phyloP scores from a whole-genome alignment of 2,113 vertebrate species.

The Sturnus vulgaris region DNA sequence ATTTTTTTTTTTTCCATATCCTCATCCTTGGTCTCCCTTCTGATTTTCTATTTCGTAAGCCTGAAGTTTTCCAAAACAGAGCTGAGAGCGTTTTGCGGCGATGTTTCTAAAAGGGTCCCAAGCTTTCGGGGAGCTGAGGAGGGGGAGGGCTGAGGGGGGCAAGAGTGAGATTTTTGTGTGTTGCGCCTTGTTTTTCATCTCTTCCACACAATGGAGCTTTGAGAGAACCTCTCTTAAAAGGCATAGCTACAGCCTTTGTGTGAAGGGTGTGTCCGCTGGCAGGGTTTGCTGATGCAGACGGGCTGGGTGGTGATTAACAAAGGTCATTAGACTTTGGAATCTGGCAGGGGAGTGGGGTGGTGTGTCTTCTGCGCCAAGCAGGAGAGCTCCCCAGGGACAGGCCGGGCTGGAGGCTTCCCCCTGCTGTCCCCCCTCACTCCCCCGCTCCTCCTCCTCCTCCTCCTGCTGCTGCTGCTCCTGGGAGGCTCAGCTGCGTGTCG shows the following conservation, averaged over 20 bases:
- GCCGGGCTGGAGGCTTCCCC: slow-evolving; percentile 64
- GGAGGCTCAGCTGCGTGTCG: slow-evolving; percentile 46
- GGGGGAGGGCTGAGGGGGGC: too few relatives aligned
- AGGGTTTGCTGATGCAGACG: slow-evolving; percentile 87
- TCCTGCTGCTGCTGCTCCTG: not conserved
- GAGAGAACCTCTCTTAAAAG: slow-evolving; percentile 83
- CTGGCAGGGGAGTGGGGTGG: slow-evolving; percentile 85
- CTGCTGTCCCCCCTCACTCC: not conserved
- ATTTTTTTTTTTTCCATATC: not conserved
- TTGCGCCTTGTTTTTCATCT: slow-evolving; percentile 24
- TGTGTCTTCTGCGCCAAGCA: slow-evolving; percentile 82
- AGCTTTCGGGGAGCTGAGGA: slow-evolving; percentile 16
- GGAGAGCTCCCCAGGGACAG: slow-evolving; percentile 82
- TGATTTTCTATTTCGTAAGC: slow-evolving; percentile 23
- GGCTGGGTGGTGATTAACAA: slow-evolving; percentile 99
- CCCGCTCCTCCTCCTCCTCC: not conserved
- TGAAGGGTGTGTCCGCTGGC: slow-evolving; percentile 94
- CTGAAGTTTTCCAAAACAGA: slow-evolving; percentile 50
- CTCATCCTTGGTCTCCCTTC: not conserved
- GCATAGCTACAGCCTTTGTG: slow-evolving; percentile 89
- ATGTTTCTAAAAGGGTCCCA: slow-evolving; percentile 67
- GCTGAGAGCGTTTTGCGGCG: slow-evolving; percentile 50
- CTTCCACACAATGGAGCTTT: slow-evolving; percentile 78
- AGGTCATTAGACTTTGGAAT: slow-evolving; percentile 99
- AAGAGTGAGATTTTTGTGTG: not conserved